Conservation (phyloP, 2,113 vertebrate genomes). For the Misgurnus mizolepis region DNA sequence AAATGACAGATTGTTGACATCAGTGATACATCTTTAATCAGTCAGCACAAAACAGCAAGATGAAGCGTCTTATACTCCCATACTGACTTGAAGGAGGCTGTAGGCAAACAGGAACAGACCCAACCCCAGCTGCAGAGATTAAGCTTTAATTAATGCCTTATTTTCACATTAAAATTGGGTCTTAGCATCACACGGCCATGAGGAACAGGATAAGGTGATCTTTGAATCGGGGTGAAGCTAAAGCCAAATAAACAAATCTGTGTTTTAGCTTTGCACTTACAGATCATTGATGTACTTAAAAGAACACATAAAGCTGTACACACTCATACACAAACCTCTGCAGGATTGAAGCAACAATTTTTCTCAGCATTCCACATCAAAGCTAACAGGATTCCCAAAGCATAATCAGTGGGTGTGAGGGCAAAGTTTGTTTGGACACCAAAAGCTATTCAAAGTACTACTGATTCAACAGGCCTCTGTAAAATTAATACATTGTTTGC, state of each 20-base stretch:
- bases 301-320: not conserved
- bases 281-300: not conserved
- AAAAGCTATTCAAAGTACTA: conserved; percentile 6
- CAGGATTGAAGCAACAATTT: conserved; percentile 7
- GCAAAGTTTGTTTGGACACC: conserved; percentile 6
- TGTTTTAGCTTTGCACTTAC: not conserved
- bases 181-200: not conserved
- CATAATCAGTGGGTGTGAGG: not conserved
- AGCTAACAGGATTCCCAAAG: conserved; percentile 16
- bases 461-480: conserved; percentile 25
- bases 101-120: conserved; percentile 36
- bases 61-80: not conserved
- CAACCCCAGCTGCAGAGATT: conserved; percentile 47
- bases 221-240: not conserved
- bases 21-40: conserved; percentile 37
- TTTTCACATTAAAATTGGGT: conserved; percentile 13
- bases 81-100: conserved; percentile 30
- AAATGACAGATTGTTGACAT: conserved; percentile 40
- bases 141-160: conserved; percentile 51
- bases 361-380: not conserved
- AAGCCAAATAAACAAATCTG: conserved; percentile 17
- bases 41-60: conserved; percentile 22
- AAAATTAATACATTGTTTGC: conserved; percentile 15
- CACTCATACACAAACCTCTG: not conserved
- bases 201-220: not conserved